A percentile compares a stretch with the other conserved stretches of the same genome.
These are phyloP conservation scores for Loriculus beryllinus DNA, from an alignment of 2,797 vertebrate species.

Conservation along the genomic window DNA sequence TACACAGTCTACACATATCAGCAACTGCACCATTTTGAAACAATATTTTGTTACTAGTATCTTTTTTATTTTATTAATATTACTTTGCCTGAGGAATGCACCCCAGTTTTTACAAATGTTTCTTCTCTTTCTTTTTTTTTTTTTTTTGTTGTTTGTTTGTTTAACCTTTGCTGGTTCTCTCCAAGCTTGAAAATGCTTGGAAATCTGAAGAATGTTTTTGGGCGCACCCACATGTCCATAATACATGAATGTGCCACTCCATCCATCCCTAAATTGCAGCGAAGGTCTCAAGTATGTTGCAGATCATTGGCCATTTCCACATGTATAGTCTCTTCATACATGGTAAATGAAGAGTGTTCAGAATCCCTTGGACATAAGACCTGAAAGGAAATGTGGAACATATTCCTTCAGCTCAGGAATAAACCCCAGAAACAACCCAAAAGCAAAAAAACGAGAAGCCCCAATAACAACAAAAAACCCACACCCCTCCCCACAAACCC, in stretches of 20 bases:
- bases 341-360: not conserved
- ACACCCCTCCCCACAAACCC: rapidly evolving
- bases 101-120: not conserved
- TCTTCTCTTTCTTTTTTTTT: not conserved
- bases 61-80: not conserved
- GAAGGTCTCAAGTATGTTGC: not conserved
- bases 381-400: not conserved
- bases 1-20: not conserved
- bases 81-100: not conserved
- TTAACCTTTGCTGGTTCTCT: not conserved
- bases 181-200: not conserved
- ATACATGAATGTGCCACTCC: not conserved
- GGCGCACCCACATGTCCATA: not conserved
- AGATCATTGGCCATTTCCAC: not conserved
- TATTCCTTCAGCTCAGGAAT: not conserved
- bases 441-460: not conserved
- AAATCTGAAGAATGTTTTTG: not conserved
- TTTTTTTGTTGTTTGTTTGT: not conserved
- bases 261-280: not conserved
- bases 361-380: not conserved
- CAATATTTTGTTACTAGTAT: not conserved
- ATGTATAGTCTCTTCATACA: not conserved
- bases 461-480: rapidly evolving
- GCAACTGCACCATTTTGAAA: not conserved
- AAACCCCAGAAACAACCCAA: not conserved